Percentiles rank a stretch among this genome's conserved stretches.
These are phyloP conservation scores for Agrochola macilenta DNA, from an alignment of 2,888 invertebrate genomes.

Conservation along the genomic window DNA sequence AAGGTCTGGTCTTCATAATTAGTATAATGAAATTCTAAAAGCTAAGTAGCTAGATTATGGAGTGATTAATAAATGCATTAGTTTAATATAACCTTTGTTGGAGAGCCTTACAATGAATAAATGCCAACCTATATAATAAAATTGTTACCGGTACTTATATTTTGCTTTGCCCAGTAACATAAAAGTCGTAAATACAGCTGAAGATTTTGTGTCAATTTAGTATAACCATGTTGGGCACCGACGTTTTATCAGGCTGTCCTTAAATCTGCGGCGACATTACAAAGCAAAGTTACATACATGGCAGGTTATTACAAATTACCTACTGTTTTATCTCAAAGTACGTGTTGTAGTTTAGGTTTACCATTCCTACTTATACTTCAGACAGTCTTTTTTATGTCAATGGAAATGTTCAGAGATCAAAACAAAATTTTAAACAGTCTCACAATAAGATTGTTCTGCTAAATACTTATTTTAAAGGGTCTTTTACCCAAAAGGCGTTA, in stretches of 20 bases:
- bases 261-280: slow-evolving; percentile 10
- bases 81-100: neutral
- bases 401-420: neutral
- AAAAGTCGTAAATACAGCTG: neutral
- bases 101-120: neutral
- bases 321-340: slow-evolving; percentile 29
- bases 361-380: neutral
- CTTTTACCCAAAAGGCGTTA: neutral
- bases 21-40: neutral
- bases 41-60: neutral
- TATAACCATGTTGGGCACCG: slow-evolving; percentile 24
- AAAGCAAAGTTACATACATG: slow-evolving; percentile 9
- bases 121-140: neutral
- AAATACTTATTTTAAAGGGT: neutral
- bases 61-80: slow-evolving; percentile 17
- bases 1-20: slow-evolving; percentile 1
- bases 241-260: slow-evolving; percentile 8
- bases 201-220: slow-evolving; percentile 21
- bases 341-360: slow-evolving; percentile 20
- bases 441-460: neutral
- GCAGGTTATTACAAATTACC: slow-evolving; percentile 3
- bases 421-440: neutral
- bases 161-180: neutral
- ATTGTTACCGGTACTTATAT: neutral
- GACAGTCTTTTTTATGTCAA: neutral